Base-by-base conservation (phyloP, 2,888 invertebrate species). In the Pristionchus arcanus region DNA sequence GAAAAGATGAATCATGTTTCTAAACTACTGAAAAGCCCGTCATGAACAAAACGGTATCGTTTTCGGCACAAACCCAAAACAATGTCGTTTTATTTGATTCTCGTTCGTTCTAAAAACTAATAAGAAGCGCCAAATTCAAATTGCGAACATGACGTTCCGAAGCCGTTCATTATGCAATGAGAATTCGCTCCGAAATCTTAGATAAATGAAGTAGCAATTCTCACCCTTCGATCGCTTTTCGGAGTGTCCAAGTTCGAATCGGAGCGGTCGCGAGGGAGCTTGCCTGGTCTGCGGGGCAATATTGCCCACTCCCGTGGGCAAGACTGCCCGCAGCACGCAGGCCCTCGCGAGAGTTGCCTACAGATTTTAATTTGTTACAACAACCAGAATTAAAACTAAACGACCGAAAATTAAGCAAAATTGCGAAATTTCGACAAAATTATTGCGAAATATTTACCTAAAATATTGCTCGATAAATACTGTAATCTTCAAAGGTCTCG, bases 331-430 rank as follows among this genome's bases (percentile, higher is more conserved):
- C 42, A 49, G 42, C 34, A 34, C 74, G 19, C 37, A 74, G 37
- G 15, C 74, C 74, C 74, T 37, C 74, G 74, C 21, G 37, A 74
- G 74, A 74, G 74, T 74, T 74, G 74, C 21, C 74, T 74, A 37
- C 37, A 37, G 21, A 21, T 3, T 21, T 37, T 37, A 74, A 71
- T 21, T 37, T 2, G 63, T n/a, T 63, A 37, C 25, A 37, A 63
- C 63, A 63, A n/a, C 25, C 25, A 74, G 11, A 74, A 74, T 21
- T 74, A 37, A 74, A 37, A 4, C 37, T 25, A 74, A 74, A 74
- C 21, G 34, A 34, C 16, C 31, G 34, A 74, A 37, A 37, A 74
- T 37, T 2, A 25, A 25, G 63, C n/a, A n/a, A n/a, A 25, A n/a
- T 63, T 63, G 63, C 63, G 63, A 63, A 25, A n/a, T 15, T 21